These are phyloP conservation scores for Apistogramma diplotaenia DNA, from an alignment of 2,113 vertebrate genomes.

Conservation along the genomic window DNA sequence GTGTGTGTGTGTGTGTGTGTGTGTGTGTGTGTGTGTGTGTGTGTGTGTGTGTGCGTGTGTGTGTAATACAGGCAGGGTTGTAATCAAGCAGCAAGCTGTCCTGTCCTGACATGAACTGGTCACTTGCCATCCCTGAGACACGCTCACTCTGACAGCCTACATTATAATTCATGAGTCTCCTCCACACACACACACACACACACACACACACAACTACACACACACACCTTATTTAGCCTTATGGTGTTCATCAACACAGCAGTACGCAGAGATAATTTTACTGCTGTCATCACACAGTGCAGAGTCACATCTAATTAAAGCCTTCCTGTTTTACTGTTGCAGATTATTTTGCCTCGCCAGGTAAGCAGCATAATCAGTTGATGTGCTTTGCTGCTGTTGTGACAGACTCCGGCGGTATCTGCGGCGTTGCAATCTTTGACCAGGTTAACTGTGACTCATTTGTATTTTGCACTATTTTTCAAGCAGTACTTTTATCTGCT, in stretches of 20 bases:
- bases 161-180: slow-evolving; percentile 71
- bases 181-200: slow-evolving; percentile 20
- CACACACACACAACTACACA: slow-evolving; percentile 22
- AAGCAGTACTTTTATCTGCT: neutral
- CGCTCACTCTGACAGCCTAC: slow-evolving; percentile 51
- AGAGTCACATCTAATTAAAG: slow-evolving; percentile 14
- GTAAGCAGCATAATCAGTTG: neutral
- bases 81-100: slow-evolving; percentile 34
- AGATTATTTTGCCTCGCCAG: slow-evolving; percentile 11
- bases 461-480: neutral
- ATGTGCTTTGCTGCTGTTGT: slow-evolving; percentile 10
- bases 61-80: neutral
- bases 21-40: slow-evolving; percentile 15
- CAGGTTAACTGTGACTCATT: neutral
- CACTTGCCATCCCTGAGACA: slow-evolving; percentile 52
- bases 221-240: slow-evolving; percentile 38
- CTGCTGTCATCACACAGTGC: slow-evolving; percentile 18
- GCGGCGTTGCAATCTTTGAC: neutral
- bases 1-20: neutral
- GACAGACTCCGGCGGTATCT: slow-evolving; percentile 8
- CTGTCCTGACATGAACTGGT: slow-evolving; percentile 57
- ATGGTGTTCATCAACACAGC: slow-evolving; percentile 24
- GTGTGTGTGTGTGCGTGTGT: slow-evolving; percentile 18
- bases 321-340: slow-evolving; percentile 14
- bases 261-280: slow-evolving; percentile 9